Evolutionary conservation across 1,140 invertebrate genomes (phyloP).

Genomic region (Nymphalis io): DNA sequence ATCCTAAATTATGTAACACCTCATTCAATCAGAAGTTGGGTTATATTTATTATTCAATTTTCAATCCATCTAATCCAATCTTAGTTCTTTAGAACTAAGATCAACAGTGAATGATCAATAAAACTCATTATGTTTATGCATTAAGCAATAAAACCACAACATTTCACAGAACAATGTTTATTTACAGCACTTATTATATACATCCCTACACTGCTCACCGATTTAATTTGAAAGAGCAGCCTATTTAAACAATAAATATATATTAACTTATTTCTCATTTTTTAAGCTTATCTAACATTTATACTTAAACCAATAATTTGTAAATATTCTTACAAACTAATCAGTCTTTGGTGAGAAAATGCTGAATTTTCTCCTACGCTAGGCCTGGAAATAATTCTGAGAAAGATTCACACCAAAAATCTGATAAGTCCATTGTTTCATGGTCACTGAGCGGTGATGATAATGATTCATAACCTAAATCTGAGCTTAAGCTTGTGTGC

Average conservation of each 20-base stretch:
- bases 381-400: conserved; percentile 83
- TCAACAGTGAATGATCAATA: no score
- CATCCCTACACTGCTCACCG: conserved; percentile 49
- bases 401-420: conserved; percentile 84
- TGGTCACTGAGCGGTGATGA: conserved; percentile 79
- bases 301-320: conserved; percentile 11
- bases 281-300: conserved; percentile 20
- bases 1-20: no score
- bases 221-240: neutral
- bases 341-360: conserved; percentile 75
- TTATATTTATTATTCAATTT: no score
- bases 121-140: no score
- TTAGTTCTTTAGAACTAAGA: no score
- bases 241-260: conserved; percentile 27
- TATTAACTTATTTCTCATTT: conserved; percentile 49
- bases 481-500: conserved; percentile 75
- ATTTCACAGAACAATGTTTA: conserved; percentile 35
- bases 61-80: no score
- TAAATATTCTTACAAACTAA: conserved; percentile 54
- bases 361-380: conserved; percentile 68
- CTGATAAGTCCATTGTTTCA: conserved; percentile 76
- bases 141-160: conserved; percentile 21
- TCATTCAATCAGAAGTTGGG: no score
- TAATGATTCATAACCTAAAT: conserved; percentile 82
- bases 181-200: conserved; percentile 57